Base-by-base conservation (phyloP, 2,113 vertebrate species). In the Rhizomys pruinosus region DNA sequence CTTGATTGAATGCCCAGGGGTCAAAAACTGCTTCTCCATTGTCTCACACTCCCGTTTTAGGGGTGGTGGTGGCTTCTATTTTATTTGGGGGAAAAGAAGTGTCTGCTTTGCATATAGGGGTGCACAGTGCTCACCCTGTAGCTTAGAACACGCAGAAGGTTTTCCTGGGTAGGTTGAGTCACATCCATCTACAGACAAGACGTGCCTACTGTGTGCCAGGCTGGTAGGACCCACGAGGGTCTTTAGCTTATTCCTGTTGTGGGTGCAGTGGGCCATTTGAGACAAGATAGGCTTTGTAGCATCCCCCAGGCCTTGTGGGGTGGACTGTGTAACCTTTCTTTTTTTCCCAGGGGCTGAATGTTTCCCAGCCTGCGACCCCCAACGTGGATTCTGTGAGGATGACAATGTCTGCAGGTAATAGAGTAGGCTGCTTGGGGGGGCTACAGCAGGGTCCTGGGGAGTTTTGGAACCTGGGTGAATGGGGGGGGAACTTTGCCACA, bases 371-470 rank as follows among this genome's bases (percentile, higher is more conserved):
- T 99, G 99, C 96, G 98, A 98, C 97, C 98, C 98, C 82, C 96
- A 98, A 93, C 98, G 99, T 94, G 99, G 99, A 93, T 98, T 99
- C 97, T 99, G 99, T 98, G 98, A 98, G 93, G 98, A 98, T 96
- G 97, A 98, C 79, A 98, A 98, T 94, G 98, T 99, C 97, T 99
- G 99, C 99, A 99, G 99, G 99, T 99, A 98, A 97, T 72, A 32
- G 71, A 42, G 64, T 25, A 66, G 39, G 32, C 68, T 2, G 17
- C 25, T 19, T 87, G 61, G 72, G 82, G 82, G 77, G 63, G 3
- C 29, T 37, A 39, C 22, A 57, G 25, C 76, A 85, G 61, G 68
- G 61, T 59, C 47, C 68, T 68, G 25, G 42, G 89, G 80, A 47
- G 74, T 29, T 42, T 4, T 17, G 39, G 47, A 47, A 71, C 52